These are phyloP conservation scores for Eueremaeus valkanovi DNA, from an alignment of 2,888 invertebrate species.

Conservation along the genomic window DNA sequence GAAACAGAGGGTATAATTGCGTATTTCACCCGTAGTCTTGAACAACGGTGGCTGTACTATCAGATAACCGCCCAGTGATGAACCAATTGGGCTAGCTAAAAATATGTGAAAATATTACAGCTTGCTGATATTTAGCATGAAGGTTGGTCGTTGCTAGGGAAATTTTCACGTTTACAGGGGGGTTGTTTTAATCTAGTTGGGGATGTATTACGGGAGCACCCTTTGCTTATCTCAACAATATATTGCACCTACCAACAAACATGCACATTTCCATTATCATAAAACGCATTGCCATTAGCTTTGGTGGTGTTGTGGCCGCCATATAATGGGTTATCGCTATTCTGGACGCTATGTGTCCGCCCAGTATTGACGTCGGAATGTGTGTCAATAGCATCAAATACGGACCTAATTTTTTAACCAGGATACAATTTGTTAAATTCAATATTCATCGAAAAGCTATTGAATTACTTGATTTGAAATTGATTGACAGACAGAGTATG, in stretches of 20 bases:
- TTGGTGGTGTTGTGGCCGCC: neutral
- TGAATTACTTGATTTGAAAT: neutral
- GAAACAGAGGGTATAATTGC: neutral
- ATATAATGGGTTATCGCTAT: constrained; percentile 8
- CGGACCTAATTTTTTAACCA: neutral
- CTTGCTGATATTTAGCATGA: no score
- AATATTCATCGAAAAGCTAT: neutral
- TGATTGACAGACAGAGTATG: neutral
- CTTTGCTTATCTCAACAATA: neutral
- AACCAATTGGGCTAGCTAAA: neutral
- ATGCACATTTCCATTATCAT: neutral
- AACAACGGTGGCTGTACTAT: neutral
- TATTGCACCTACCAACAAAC: neutral
- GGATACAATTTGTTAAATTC: neutral
- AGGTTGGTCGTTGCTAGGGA: no score
- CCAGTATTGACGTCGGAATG: neutral
- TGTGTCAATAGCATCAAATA: neutral
- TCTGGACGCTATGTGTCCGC: neutral
- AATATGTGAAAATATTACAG: neutral
- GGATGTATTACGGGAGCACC: no score
- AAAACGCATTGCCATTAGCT: neutral
- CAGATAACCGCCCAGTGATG: neutral
- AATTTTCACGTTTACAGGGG: no score
- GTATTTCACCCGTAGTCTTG: neutral
- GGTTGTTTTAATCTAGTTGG: no score